Base-by-base conservation (phyloP, 2,113 vertebrate species). In the Clinocottus analis region DNA sequence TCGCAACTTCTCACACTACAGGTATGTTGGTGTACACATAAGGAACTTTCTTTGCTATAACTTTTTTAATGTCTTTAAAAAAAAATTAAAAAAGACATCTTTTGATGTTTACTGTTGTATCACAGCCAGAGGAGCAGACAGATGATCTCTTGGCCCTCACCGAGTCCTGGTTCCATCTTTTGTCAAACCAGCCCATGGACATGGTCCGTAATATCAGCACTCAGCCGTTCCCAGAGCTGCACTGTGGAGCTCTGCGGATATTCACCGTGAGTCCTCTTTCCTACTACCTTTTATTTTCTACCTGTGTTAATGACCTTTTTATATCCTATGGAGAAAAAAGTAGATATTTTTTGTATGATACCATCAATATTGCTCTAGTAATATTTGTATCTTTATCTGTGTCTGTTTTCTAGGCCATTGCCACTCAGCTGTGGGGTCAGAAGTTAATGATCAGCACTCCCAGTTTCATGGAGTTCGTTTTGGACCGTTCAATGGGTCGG, bases 151-250 rank as follows among this genome's bases (percentile, higher is more conserved):
- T 98, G 63, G 94, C 96, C 29, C 94, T 99, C 95, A 95, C 96
- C 0, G 96, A 98, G 79, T 96, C 95, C 0, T 99, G 98, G 98
- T 98, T 99, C 91, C 76, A 82, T 0, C 92, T 95, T 74, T 73
- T 99, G 64, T 96, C 96, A 5, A 94, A 92, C 31, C 93, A 97
- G 39, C 95, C 98, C 0, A 73, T 99, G 94, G 96, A 97, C 8
- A 95, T 97, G 90, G 95, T 99, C 75, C 90, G 94, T 39, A 94
- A 93, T 89, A 97, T 99, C 90, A 97, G 97, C 74, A 95, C 93
- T 29, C 98, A 99, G 78, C 98, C 98, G 0, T 99, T 99, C 84
- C 96, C 97, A 19, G 98, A 99, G 66, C 95, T 99, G 4, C 97
- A 97, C 82, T 98, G 97, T 6, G 93, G 92, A 4, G 96, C 97